Evolutionary conservation across 2,797 vertebrate genomes (phyloP).

Genomic region (Mus spretus): DNA sequence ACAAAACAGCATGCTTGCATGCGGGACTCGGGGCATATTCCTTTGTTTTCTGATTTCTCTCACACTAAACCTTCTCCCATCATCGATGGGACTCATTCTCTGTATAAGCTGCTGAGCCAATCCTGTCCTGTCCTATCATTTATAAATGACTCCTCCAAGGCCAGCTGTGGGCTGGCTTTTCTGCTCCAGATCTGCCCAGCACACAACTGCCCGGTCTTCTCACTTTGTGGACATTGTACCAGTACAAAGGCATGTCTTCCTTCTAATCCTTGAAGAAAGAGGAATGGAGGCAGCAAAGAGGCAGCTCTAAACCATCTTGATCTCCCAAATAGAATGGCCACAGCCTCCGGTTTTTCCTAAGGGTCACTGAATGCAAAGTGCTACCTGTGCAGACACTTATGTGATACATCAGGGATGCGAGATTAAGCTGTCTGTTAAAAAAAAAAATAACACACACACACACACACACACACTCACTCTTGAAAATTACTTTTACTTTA

Average conservation of each 20-base stretch:
- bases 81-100: background rate
- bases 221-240: background rate
- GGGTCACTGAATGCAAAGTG: background rate
- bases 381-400: background rate
- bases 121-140: background rate
- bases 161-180: background rate
- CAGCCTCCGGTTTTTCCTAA: background rate
- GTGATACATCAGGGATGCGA: background rate
- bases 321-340: background rate
- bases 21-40: background rate
- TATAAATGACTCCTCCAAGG: background rate
- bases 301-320: background rate
- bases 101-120: background rate
- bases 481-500: constrained; percentile 34
- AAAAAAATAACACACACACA: no score
- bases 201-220: background rate
- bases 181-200: background rate
- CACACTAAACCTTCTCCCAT: background rate
- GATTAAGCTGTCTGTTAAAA: no score
- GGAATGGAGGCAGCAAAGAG: background rate
- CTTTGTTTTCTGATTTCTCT: background rate
- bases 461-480: no score
- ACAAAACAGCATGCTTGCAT: background rate
- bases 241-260: background rate
- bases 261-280: background rate